phyloP scores from a whole-genome alignment of 2,888 invertebrate species.

The Ephialtes manifestator region DNA sequence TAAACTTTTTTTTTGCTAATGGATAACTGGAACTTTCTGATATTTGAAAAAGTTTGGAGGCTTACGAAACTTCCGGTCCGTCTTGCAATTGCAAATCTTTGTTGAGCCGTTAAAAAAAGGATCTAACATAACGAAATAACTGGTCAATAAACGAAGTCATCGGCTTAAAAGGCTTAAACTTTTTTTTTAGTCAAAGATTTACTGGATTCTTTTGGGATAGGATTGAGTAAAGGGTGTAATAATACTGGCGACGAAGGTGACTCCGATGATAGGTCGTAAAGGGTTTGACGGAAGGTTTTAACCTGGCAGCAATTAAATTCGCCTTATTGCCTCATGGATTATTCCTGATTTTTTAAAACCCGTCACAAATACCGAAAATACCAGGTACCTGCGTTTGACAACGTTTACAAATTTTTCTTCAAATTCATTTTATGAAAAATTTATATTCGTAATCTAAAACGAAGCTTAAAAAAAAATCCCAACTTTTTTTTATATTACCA shows the following conservation, averaged over 20 bases:
- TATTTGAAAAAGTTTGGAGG: neutral
- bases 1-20: neutral
- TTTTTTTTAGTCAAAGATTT: conserved; percentile 5
- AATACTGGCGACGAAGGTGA: conserved; percentile 51
- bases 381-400: neutral
- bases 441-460: too few relatives aligned
- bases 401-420: neutral
- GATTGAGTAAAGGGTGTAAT: conserved; percentile 52
- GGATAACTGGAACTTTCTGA: too few relatives aligned
- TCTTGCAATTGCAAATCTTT: conserved; percentile 3
- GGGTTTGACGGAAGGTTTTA: conserved; percentile 47
- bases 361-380: neutral
- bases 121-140: neutral
- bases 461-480: too few relatives aligned
- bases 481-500: too few relatives aligned
- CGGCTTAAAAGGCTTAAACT: conserved; percentile 3
- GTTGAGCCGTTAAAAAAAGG: neutral
- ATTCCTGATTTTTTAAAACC: neutral
- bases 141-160: conserved; percentile 33
- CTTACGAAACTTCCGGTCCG: neutral
- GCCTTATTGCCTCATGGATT: neutral
- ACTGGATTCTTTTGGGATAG: conserved; percentile 1
- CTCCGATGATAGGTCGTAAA: conserved; percentile 68
- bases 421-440: neutral
- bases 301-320: conserved; percentile 15